A percentile compares a stretch with the other conserved stretches of the same genome.
Evolutionary conservation across 2,797 vertebrate genomes (phyloP).

Genomic region (Pyrocephalus nanus): DNA sequence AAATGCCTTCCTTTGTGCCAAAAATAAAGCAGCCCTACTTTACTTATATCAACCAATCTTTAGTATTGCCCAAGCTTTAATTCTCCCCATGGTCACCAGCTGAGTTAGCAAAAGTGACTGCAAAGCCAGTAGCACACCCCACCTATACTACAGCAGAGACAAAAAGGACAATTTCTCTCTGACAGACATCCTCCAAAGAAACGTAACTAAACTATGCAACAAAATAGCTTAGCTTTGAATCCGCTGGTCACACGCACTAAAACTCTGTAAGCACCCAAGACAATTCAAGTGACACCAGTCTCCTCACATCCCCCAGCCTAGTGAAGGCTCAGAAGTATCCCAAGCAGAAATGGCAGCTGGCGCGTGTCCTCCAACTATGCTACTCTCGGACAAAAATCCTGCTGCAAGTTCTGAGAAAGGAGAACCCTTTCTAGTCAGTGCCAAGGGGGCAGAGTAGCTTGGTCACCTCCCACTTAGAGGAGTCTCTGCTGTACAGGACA

Average conservation of each 20-base stretch:
- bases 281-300: rapidly evolving
- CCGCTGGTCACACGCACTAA: not conserved
- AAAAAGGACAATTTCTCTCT: not conserved
- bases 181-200: not conserved
- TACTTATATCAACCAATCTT: not conserved
- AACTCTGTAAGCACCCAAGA: not conserved
- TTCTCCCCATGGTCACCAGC: not conserved
- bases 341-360: not conserved
- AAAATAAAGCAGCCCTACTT: not conserved
- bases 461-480: not conserved
- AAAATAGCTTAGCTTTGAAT: not conserved
- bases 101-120: not conserved
- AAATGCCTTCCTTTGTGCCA: not conserved
- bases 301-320: not conserved
- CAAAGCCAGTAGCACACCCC: not conserved
- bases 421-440: not conserved
- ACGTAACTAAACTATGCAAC: not conserved
- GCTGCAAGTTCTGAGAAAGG: not conserved
- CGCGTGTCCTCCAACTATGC: rapidly evolving
- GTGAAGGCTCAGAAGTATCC: not conserved
- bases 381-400: not conserved
- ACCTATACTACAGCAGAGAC: not conserved
- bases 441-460: rapidly evolving
- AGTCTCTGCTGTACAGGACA: not conserved
- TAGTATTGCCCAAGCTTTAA: not conserved